Percentiles rank a stretch among this genome's conserved stretches.
These are phyloP conservation scores for Danaus plexippus DNA, from an alignment of 1,140 invertebrate genomes.

Conservation along the genomic window DNA sequence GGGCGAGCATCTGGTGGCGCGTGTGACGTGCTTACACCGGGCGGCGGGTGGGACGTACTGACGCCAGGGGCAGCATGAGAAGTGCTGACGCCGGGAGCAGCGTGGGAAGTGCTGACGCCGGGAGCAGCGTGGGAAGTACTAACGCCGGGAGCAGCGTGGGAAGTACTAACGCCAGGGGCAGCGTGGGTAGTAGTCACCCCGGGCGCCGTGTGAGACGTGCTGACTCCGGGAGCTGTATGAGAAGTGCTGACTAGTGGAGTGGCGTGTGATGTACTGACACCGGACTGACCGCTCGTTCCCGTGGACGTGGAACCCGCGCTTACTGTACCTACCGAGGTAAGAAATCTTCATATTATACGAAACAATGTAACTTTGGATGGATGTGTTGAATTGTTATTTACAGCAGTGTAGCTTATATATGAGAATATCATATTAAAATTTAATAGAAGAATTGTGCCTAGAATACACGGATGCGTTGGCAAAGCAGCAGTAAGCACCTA, in stretches of 20 bases:
- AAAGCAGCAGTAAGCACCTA: no score
- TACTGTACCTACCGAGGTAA: constrained; percentile 18
- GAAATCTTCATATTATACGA: background rate
- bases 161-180: constrained; percentile 28
- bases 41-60: constrained; percentile 16
- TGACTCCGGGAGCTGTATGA: constrained; percentile 20
- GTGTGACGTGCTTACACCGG: constrained; percentile 21
- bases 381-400: no score
- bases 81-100: constrained; percentile 28
- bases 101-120: constrained; percentile 18
- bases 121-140: constrained; percentile 26
- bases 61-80: constrained; percentile 26
- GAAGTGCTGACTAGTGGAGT: constrained; percentile 31
- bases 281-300: constrained; percentile 12
- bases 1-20: constrained; percentile 40
- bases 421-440: no score
- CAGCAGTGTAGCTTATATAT: no score
- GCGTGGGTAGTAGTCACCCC: constrained; percentile 35
- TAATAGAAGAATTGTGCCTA: no score
- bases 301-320: constrained; percentile 19
- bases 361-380: no score
- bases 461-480: no score
- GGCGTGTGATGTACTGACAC: constrained; percentile 33
- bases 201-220: constrained; percentile 22
- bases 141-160: constrained; percentile 24